These are phyloP conservation scores for Drosophila kanapiae DNA, from an alignment of 1,140 invertebrate genomes.

Conservation along the genomic window DNA sequence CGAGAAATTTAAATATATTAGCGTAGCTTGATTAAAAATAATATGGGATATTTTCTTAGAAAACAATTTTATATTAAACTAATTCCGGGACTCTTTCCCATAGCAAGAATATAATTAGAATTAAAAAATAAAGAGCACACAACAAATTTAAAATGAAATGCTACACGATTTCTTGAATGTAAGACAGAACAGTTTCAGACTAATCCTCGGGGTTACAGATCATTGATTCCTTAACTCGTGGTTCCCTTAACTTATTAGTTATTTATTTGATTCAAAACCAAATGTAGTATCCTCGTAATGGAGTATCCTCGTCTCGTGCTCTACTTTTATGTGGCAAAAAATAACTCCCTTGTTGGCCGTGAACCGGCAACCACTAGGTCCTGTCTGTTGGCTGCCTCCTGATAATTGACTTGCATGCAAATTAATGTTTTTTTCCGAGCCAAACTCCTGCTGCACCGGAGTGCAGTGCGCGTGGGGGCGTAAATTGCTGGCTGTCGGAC, in stretches of 20 bases:
- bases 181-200: neutral
- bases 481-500: slow-evolving; percentile 64
- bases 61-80: neutral
- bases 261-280: no score
- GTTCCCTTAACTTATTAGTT: no score
- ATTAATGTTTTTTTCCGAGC: slow-evolving; percentile 69
- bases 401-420: slow-evolving; percentile 82
- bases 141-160: neutral
- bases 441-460: neutral
- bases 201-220: neutral
- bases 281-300: slow-evolving; percentile 9
- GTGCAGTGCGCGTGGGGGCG: slow-evolving; percentile 25
- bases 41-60: no score
- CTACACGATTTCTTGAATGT: no score
- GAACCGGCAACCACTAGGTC: slow-evolving; percentile 30
- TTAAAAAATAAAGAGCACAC: neutral
- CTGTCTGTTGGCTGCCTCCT: slow-evolving; percentile 48
- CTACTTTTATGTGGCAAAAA: slow-evolving; percentile 22
- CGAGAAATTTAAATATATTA: no score
- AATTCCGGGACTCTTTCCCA: neutral
- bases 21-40: no score
- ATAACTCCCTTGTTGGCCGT: slow-evolving; percentile 55
- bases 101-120: neutral
- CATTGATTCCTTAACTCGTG: neutral
- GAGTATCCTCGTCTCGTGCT: slow-evolving; percentile 20